A percentile compares a stretch with the other conserved stretches of the same genome.
phyloP scores from a whole-genome alignment of 2,888 invertebrate genomes.

The Molanna angustata region DNA sequence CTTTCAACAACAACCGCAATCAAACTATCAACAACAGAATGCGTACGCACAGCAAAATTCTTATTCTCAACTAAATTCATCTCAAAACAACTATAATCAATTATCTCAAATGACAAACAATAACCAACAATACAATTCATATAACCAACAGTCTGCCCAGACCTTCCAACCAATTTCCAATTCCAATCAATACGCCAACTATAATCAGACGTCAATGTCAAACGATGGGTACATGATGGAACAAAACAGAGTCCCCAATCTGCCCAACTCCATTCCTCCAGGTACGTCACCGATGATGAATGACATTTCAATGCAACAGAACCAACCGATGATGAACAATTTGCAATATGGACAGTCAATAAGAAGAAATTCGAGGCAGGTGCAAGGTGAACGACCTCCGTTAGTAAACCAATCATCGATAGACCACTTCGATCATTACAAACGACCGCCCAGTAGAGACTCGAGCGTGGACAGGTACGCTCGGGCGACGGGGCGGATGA shows the following conservation, averaged over 20 bases:
- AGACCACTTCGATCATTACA: conserved; percentile 93
- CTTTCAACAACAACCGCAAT: conserved; percentile 36
- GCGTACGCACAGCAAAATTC: conserved; percentile 33
- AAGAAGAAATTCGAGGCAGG: conserved; percentile 35
- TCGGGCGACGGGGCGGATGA: conserved; percentile 63
- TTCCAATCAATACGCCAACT: conserved; percentile 33
- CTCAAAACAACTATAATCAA: conserved; percentile 31
- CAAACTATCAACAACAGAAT: conserved; percentile 34
- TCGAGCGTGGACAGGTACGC: conserved; percentile 81
- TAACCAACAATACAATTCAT: conserved; percentile 39
- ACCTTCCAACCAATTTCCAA: conserved; percentile 31
- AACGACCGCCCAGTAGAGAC: conserved; percentile 84
- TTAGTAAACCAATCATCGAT: conserved; percentile 65
- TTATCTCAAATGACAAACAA: conserved; percentile 33
- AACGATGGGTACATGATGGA: conserved; percentile 27
- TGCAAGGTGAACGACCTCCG: conserved; percentile 41
- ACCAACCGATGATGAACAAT: conserved; percentile 27
- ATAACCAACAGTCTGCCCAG: conserved; percentile 37
- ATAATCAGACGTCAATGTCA: conserved; percentile 29
- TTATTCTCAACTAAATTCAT: conserved; percentile 34
- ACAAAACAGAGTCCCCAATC: conserved; percentile 31
- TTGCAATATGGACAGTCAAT: conserved; percentile 32
- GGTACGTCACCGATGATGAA: conserved; percentile 29
- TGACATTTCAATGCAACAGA: conserved; percentile 20
- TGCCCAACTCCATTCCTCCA: conserved; percentile 33